Conservation (phyloP, 1,140 invertebrate genomes). For the Papilio polyxenes region DNA sequence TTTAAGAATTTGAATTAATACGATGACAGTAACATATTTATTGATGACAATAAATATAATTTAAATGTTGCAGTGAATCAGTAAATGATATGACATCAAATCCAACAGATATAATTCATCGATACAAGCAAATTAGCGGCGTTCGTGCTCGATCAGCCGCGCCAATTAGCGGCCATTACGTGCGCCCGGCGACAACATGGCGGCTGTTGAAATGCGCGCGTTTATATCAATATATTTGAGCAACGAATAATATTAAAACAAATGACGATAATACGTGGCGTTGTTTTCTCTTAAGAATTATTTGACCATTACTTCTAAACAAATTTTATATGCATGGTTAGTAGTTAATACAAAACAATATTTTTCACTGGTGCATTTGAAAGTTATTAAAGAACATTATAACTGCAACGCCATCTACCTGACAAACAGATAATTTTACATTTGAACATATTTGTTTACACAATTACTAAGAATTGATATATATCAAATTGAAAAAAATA, state of each 20-base stretch:
- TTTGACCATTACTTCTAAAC: not conserved
- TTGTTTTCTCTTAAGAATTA: not conserved
- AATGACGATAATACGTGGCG: constrained; percentile 35
- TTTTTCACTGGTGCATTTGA: no score
- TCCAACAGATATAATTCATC: constrained; percentile 44
- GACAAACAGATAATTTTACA: no score
- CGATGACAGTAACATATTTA: not conserved
- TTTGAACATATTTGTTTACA: no score
- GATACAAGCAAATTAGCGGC: constrained; percentile 41
- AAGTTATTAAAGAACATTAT: no score
- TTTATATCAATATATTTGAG: constrained; percentile 31
- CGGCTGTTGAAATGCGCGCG: constrained; percentile 34
- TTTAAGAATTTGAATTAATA: not conserved
- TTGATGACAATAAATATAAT: not conserved
- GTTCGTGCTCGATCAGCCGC: constrained; percentile 43
- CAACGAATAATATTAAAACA: constrained; percentile 26
- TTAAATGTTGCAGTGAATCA: not conserved
- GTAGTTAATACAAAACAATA: not conserved
- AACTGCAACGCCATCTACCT: no score
- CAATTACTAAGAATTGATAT: no score
- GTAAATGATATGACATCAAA: constrained; percentile 41
- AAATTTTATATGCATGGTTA: not conserved
- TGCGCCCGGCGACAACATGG: constrained; percentile 41
- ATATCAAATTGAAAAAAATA: no score
- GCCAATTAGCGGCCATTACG: constrained; percentile 48